Evolutionary conservation across 2,797 vertebrate species (phyloP).

Genomic region (Pristis pectinata): DNA sequence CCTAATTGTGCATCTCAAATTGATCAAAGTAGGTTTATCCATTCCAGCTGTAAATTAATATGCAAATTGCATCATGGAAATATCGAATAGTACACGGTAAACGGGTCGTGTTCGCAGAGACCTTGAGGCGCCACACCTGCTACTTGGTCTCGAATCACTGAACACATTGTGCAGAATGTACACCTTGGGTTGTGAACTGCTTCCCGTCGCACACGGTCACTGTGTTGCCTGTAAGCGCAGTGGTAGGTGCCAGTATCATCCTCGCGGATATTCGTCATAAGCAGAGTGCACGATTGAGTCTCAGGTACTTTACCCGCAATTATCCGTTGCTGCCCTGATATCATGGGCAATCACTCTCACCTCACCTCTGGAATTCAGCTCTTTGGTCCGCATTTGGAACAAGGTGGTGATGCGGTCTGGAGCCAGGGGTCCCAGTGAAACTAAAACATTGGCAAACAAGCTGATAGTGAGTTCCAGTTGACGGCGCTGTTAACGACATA

Average conservation of each 20-base stretch:
- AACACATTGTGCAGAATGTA: background rate
- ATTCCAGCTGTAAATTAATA: background rate
- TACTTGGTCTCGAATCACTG: background rate
- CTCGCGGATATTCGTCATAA: background rate
- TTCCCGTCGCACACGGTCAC: background rate
- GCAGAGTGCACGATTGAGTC: background rate
- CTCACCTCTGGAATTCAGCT: too few relatives aligned
- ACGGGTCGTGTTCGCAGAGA: background rate
- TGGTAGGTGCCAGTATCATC: conserved; percentile 4
- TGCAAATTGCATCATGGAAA: background rate
- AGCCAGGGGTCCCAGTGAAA: too few relatives aligned
- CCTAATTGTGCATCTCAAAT: background rate
- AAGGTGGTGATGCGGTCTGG: too few relatives aligned
- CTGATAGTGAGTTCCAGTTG: too few relatives aligned
- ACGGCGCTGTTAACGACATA: too few relatives aligned
- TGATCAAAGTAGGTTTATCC: background rate
- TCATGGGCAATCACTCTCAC: too few relatives aligned
- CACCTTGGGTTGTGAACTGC: background rate
- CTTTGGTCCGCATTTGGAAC: too few relatives aligned
- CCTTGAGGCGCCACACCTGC: background rate
- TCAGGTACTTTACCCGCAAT: background rate
- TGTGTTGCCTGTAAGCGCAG: background rate
- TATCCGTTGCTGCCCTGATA: too few relatives aligned
- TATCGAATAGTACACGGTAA: background rate
- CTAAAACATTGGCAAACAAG: too few relatives aligned